Evolutionary conservation across 2,113 vertebrate genomes (phyloP).

Genomic region (Nasalis larvatus): DNA sequence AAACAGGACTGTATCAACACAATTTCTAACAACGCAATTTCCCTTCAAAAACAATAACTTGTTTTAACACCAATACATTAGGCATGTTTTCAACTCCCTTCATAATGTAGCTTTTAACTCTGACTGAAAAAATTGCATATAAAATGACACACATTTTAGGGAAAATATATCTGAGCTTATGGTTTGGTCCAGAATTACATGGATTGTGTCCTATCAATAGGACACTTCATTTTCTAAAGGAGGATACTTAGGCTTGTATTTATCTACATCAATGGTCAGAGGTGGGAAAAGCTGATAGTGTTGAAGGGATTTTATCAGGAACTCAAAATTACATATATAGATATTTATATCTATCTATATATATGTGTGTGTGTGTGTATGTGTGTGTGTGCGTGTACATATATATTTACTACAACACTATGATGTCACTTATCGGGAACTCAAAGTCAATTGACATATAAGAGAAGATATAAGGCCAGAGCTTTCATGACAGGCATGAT

Average conservation of each 20-base stretch:
- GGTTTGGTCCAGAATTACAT: neutral
- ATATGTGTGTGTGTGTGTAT: no score
- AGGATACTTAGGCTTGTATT: neutral
- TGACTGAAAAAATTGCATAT: neutral
- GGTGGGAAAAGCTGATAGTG: neutral
- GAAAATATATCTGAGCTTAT: neutral
- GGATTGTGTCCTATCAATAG: neutral
- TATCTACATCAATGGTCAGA: neutral
- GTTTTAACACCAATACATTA: neutral
- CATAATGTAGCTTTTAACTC: neutral
- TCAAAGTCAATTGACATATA: constrained; percentile 1
- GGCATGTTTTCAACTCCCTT: neutral
- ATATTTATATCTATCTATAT: no score
- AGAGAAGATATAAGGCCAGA: neutral
- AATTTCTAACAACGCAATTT: neutral
- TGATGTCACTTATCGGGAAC: neutral
- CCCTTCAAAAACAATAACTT: constrained; percentile 41
- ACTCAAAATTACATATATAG: neutral
- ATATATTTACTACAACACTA: neutral
- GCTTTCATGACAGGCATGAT: neutral
- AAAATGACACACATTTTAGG: neutral
- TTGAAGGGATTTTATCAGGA: neutral
- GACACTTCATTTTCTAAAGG: neutral
- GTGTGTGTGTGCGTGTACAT: no score
- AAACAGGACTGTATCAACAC: constrained; percentile 16